A percentile compares a stretch with the other conserved stretches of the same genome.
These are phyloP conservation scores for Drosophila testacea DNA, from an alignment of 2,888 invertebrate genomes.

Conservation along the genomic window DNA sequence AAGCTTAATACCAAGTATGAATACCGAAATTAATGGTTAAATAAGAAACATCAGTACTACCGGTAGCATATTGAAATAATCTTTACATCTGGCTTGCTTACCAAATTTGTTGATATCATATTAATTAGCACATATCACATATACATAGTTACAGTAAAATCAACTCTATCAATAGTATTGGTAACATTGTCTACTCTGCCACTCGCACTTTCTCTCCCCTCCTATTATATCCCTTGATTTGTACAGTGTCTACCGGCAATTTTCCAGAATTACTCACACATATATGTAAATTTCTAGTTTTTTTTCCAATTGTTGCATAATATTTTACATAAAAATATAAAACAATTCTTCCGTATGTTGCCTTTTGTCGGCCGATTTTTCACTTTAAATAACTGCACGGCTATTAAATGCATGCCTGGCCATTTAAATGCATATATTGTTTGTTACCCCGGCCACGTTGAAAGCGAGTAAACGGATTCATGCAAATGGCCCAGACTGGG, in stretches of 20 bases:
- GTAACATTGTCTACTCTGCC: no score
- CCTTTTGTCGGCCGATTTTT: conserved; percentile 23
- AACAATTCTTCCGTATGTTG: conserved; percentile 24
- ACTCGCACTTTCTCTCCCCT: neutral
- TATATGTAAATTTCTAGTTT: neutral
- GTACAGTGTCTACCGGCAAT: neutral
- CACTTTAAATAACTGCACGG: conserved; percentile 55
- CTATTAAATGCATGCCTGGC: conserved; percentile 52
- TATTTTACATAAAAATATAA: conserved; percentile 30
- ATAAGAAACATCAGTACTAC: no score
- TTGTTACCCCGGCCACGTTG: conserved; percentile 35
- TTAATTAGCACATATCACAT: no score
- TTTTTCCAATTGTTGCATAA: conserved; percentile 8
- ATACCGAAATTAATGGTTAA: no score
- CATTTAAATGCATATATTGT: conserved; percentile 50
- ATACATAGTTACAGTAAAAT: no score
- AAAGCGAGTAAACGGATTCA: conserved; percentile 21
- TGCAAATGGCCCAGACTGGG: conserved; percentile 33
- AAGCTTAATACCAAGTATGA: no score
- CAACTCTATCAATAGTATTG: no score
- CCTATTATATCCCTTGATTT: neutral
- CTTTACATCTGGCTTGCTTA: no score
- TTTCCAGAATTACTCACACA: neutral
- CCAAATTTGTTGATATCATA: no score
- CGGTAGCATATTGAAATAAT: no score